These are phyloP conservation scores for Arizona elegans DNA, from an alignment of 2,113 vertebrate genomes.

Conservation along the genomic window DNA sequence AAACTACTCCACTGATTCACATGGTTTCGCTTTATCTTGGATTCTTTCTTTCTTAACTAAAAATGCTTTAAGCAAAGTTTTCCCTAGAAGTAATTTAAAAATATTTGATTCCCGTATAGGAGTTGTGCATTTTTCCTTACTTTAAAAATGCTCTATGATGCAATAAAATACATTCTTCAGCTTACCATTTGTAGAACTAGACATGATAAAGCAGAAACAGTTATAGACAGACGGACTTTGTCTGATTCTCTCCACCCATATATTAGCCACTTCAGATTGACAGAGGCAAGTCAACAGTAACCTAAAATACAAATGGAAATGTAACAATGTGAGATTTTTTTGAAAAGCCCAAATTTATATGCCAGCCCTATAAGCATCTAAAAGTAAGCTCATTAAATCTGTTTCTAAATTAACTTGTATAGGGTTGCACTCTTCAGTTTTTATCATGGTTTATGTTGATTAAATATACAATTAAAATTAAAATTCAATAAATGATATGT, in stretches of 20 bases:
- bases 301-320: constrained; percentile 67
- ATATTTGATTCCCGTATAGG: neutral
- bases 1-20: neutral
- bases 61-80: neutral
- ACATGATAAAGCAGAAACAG: constrained; percentile 94
- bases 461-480: neutral
- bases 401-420: neutral
- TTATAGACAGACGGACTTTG: constrained; percentile 74
- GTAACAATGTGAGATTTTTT: constrained; percentile 15
- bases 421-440: neutral
- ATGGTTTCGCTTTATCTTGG: neutral
- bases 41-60: neutral
- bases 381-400: neutral
- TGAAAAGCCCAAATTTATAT: constrained; percentile 8
- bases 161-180: neutral
- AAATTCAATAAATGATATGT: neutral
- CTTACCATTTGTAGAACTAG: constrained; percentile 92
- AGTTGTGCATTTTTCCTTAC: neutral
- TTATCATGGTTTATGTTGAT: neutral
- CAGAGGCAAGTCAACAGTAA: constrained; percentile 90
- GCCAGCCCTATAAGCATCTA: neutral
- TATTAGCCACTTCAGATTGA: constrained; percentile 80
- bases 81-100: neutral
- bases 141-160: neutral
- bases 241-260: constrained; percentile 87